These are phyloP conservation scores for Pseudococcus longispinus DNA, from an alignment of 2,888 invertebrate genomes.

Conservation along the genomic window DNA sequence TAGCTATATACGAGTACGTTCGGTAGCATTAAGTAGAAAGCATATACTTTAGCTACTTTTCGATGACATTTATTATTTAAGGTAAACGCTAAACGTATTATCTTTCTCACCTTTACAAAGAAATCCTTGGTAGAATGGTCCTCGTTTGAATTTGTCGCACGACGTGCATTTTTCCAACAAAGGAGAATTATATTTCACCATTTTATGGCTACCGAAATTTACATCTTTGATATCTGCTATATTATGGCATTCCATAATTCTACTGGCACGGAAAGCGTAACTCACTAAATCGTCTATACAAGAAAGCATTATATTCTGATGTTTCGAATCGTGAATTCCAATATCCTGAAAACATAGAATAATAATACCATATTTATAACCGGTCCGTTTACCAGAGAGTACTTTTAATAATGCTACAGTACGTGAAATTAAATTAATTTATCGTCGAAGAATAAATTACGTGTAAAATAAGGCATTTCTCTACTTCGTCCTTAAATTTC, in stretches of 20 bases:
- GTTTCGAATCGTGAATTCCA: conserved; percentile 78
- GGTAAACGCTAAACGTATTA: neutral
- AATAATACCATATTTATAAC: conserved; percentile 33
- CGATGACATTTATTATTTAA: conserved; percentile 37
- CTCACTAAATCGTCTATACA: conserved; percentile 72
- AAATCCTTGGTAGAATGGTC: conserved; percentile 74
- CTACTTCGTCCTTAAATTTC: neutral
- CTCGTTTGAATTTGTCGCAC: conserved; percentile 75
- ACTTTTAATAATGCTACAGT: neutral
- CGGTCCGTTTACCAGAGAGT: neutral
- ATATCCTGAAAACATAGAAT: conserved; percentile 68
- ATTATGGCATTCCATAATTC: conserved; percentile 60
- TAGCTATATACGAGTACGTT: neutral
- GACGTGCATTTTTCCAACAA: conserved; percentile 74
- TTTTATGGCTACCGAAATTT: conserved; percentile 59
- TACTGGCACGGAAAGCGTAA: conserved; percentile 55
- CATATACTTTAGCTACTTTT: neutral
- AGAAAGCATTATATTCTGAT: conserved; percentile 73
- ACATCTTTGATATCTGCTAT: conserved; percentile 59
- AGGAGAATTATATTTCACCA: conserved; percentile 69
- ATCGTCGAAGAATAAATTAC: neutral
- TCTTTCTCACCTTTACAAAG: conserved; percentile 69
- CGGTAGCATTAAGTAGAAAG: neutral
- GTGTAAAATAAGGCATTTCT: no score
- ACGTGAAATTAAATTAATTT: neutral